phyloP scores from a whole-genome alignment of 2,113 vertebrate species.

The Symphodus melops region DNA sequence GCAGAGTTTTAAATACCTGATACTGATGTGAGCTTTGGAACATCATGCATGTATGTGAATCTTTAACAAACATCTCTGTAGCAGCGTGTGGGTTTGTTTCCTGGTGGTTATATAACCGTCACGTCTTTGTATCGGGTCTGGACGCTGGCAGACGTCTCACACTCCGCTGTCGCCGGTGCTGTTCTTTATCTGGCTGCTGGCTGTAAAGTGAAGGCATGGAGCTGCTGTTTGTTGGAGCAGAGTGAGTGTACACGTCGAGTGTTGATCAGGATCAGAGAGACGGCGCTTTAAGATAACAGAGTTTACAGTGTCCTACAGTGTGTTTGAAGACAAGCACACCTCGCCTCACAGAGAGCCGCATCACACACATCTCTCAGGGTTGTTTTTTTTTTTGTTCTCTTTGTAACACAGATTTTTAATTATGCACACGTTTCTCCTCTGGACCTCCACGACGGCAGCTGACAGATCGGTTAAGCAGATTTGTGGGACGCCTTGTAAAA shows the following conservation, averaged over 20 bases:
- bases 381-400: conserved; percentile 11
- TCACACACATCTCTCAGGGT: not conserved
- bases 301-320: conserved; percentile 19
- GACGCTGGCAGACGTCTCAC: not conserved
- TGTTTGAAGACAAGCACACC: conserved; percentile 25
- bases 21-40: too few relatives aligned
- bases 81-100: too few relatives aligned
- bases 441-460: conserved; percentile 38
- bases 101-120: not conserved
- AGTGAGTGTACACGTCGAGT: conserved; percentile 9
- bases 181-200: conserved; percentile 22
- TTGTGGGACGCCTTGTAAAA: conserved; percentile 52
- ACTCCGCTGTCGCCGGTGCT: not conserved
- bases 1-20: too few relatives aligned
- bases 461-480: conserved; percentile 58
- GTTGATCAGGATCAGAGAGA: conserved; percentile 44
- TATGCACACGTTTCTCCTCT: conserved; percentile 26
- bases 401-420: conserved; percentile 20
- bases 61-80: too few relatives aligned
- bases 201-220: conserved; percentile 5
- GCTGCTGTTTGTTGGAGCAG: conserved; percentile 35
- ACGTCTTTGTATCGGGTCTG: not conserved
- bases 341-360: conserved; percentile 11
- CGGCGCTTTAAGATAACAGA: conserved; percentile 11
- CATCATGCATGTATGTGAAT: too few relatives aligned